These are phyloP conservation scores for Lucilia cuprina DNA, from an alignment of 1,140 invertebrate genomes.

Conservation along the genomic window DNA sequence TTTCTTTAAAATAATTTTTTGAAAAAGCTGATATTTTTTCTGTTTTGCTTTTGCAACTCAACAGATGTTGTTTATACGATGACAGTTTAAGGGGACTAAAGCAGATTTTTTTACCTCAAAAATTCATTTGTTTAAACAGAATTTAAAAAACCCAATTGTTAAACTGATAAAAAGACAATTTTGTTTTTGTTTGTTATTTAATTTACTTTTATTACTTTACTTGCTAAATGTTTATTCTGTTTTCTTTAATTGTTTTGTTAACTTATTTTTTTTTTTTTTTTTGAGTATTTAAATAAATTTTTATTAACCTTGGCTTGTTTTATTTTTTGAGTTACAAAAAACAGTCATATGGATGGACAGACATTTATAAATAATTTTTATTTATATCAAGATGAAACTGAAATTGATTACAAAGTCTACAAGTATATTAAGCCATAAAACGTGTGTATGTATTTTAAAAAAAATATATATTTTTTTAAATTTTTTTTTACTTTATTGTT, in stretches of 20 bases:
- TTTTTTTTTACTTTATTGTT: not conserved
- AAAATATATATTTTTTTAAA: too few relatives aligned
- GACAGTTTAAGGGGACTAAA: not conserved
- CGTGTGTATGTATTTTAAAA: not conserved
- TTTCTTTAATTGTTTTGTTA: not conserved
- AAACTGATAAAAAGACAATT: not conserved
- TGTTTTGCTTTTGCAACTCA: not conserved
- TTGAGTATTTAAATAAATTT: not conserved
- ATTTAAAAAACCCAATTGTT: not conserved
- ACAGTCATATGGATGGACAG: not conserved
- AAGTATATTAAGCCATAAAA: not conserved
- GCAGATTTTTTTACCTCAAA: not conserved
- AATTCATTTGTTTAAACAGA: not conserved
- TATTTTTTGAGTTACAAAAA: not conserved
- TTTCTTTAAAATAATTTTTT: not conserved
- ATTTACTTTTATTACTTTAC: not conserved
- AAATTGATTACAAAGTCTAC: not conserved
- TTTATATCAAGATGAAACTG: slow-evolving; percentile 7
- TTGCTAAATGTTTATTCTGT: not conserved
- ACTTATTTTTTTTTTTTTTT: not conserved
- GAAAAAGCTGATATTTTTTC: too few relatives aligned
- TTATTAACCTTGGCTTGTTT: slow-evolving; percentile 4
- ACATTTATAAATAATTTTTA: not conserved
- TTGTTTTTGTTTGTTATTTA: not conserved
- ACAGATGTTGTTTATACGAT: not conserved